These are phyloP conservation scores for Glossosoma conforme DNA, from an alignment of 1,140 invertebrate species.

Conservation along the genomic window DNA sequence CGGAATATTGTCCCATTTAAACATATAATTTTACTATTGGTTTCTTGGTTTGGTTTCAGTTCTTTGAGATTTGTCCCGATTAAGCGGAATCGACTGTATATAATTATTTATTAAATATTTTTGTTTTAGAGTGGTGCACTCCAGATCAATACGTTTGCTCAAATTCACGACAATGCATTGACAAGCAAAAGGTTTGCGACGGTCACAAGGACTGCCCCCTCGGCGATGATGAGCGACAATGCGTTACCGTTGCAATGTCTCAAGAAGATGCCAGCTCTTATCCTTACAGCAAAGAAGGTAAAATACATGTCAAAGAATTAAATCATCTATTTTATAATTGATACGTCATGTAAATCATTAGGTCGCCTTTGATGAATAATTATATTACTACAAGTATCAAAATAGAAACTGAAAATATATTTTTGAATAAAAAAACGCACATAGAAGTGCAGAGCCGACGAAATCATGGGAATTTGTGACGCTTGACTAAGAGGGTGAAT, in stretches of 20 bases:
- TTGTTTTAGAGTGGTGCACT: conserved; percentile 64
- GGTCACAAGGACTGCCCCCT: conserved; percentile 70
- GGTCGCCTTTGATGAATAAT: no score
- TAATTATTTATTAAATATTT: conserved; percentile 1
- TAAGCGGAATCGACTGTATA: no score
- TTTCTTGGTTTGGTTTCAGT: no score
- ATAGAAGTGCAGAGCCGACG: no score
- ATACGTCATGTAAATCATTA: neutral
- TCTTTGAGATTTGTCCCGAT: no score
- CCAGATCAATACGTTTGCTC: conserved; percentile 70
- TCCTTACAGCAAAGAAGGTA: conserved; percentile 57
- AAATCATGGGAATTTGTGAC: no score
- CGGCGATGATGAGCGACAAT: conserved; percentile 77
- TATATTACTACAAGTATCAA: neutral
- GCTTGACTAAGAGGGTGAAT: no score
- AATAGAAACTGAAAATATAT: neutral
- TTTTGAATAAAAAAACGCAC: neutral
- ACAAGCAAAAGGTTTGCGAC: conserved; percentile 65
- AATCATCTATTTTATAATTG: no score
- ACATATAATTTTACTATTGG: no score
- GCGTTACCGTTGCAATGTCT: conserved; percentile 52
- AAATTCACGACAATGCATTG: conserved; percentile 64
- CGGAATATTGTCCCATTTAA: no score
- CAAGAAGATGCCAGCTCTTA: conserved; percentile 50
- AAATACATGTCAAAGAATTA: conserved; percentile 7